Base-by-base conservation (phyloP, 2,797 vertebrate genomes). In the Alcedo quadribrachys region DNA sequence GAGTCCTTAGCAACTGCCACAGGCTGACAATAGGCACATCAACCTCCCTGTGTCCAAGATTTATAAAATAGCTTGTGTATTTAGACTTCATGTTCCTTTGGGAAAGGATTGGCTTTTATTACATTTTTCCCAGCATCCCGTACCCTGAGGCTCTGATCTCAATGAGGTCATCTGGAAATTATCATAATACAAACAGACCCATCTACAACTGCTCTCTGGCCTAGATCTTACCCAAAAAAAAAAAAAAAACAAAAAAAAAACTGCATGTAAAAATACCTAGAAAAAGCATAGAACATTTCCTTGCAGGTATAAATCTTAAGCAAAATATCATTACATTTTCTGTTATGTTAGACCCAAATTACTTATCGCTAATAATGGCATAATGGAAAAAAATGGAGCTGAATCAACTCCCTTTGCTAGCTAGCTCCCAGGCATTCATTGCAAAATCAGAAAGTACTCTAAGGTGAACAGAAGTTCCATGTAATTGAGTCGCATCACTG, bases 141-240 rank as follows among this genome's bases (percentile, higher is more conserved):
- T 80, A 77, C 25, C 74, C 81, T 35, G 71, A 94, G 71, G 68
- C 54, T 48, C 68, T 89, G 50, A 90, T 75, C 61, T 88, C 71
- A 48, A 21, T 19, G 25, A 86, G 21, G 27, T 90, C 33, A 61
- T 50, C 21, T 77, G 32, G 19, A 50, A 58, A 82, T 82, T 83
- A 79, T 46, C 80, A 60, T 76, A 84, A 86, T 63, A 76, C 33
- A 90, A 86, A 70, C 28, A 8, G 3, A 62, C 7, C 30, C 66
- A 55, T 76, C 51, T 43, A 48, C 1, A 0, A 67, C 48, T 70
- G 63, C n/a, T 85, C 33, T 74, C 53, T 80, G 53, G 35, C 24
- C 57, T 68, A 79, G 17, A 43, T 63, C 46, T 60, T 68, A 51
- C 21, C 8, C 17, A 15, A 17, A 46, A 77, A 35, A 35, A 35